These are phyloP conservation scores for Drosophila robusta DNA, from an alignment of 2,888 invertebrate genomes.

Conservation along the genomic window DNA sequence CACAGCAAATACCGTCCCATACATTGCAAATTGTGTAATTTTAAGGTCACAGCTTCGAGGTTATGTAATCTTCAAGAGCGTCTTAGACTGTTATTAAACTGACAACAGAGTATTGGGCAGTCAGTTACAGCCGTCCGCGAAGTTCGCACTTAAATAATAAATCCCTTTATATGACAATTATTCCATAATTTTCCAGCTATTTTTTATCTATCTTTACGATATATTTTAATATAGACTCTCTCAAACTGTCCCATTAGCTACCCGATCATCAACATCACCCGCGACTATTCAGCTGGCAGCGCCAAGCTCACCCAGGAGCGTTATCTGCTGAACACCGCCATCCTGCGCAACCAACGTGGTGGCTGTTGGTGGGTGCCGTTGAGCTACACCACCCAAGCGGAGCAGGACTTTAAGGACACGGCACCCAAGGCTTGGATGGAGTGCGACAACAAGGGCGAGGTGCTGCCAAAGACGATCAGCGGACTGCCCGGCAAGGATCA, in stretches of 20 bases:
- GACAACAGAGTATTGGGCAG: too few species aligned
- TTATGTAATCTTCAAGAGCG: too few species aligned
- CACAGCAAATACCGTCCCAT: too few species aligned
- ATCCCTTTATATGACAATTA: too few species aligned
- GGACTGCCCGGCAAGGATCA: conserved; percentile 86
- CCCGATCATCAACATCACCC: conserved; percentile 89
- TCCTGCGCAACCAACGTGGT: conserved; percentile 57
- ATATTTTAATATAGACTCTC: background rate
- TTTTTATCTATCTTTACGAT: background rate
- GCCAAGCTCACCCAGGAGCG: conserved; percentile 87
- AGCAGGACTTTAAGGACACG: conserved; percentile 86
- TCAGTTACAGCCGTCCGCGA: too few species aligned
- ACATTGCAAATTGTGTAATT: too few species aligned
- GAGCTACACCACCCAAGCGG: conserved; percentile 86
- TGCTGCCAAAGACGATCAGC: conserved; percentile 70
- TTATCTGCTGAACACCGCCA: conserved; percentile 81
- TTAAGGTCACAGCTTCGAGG: too few species aligned
- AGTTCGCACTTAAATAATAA: too few species aligned
- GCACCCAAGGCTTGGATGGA: conserved; percentile 87
- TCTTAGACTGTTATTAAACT: too few species aligned
- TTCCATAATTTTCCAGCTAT: too few species aligned
- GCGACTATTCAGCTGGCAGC: conserved; percentile 87
- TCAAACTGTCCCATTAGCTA: conserved; percentile 83
- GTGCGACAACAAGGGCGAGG: conserved; percentile 75
- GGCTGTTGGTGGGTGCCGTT: conserved; percentile 89